phyloP scores from a whole-genome alignment of 2,113 vertebrate species.

The Motacilla alba region DNA sequence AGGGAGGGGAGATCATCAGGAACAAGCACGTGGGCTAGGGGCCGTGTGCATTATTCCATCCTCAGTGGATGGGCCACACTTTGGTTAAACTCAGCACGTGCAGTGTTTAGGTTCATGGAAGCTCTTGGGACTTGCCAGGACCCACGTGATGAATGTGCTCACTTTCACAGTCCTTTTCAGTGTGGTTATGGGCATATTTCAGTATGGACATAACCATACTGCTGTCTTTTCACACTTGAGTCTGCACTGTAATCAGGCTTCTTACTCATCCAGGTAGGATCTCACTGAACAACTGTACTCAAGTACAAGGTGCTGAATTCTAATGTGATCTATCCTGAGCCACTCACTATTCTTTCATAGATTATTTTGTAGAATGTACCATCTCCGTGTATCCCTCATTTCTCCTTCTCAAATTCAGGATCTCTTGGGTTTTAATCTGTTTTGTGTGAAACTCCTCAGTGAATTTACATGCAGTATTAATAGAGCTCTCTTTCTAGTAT shows the following conservation, averaged over 20 bases:
- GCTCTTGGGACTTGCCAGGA: not conserved
- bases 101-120: not conserved
- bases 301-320: not conserved
- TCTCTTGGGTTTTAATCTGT: not conserved
- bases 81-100: not conserved
- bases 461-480: not conserved
- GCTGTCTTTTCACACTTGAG: not conserved
- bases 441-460: not conserved
- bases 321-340: not conserved
- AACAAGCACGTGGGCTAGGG: slow-evolving; percentile 85
- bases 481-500: not conserved
- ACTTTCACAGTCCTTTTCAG: not conserved
- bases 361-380: not conserved
- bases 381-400: not conserved
- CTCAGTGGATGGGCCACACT: not conserved
- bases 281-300: not conserved
- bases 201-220: not conserved
- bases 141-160: not conserved
- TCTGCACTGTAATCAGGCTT: not conserved
- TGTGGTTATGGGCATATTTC: not conserved
- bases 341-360: not conserved
- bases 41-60: not conserved
- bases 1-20: slow-evolving; percentile 92
- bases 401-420: not conserved
- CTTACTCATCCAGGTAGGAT: not conserved